Percentiles rank a stretch among this genome's conserved stretches.
Evolutionary conservation across 30 jellyfish, hydroid and myxozoan species (phyloP).

Genomic region (Clytia hemisphaerica): DNA sequence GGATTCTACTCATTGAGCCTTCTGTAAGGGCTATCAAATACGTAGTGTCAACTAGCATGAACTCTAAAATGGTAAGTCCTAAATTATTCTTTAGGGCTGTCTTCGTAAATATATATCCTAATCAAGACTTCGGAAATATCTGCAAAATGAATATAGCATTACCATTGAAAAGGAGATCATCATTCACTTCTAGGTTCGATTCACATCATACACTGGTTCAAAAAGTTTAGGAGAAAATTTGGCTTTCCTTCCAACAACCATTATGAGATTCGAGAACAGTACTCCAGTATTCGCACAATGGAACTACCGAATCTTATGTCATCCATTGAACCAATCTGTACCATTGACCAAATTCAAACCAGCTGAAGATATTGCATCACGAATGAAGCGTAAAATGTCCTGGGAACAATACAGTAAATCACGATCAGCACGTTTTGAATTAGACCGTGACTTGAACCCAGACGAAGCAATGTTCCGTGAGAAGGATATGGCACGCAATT

Average conservation of each 20-base stretch:
- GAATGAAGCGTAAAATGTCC: constrained; percentile 47
- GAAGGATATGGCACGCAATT: constrained; percentile 12
- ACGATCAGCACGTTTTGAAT: constrained; percentile 71
- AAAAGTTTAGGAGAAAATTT: constrained; percentile 66
- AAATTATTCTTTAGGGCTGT: no score
- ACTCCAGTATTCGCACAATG: constrained; percentile 83
- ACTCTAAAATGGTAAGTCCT: no score
- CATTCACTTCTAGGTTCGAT: constrained; percentile 8
- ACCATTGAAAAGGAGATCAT: no score
- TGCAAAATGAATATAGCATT: no score
- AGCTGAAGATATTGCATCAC: constrained; percentile 70
- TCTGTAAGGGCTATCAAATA: no score
- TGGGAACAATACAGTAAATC: constrained; percentile 36
- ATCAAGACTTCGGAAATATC: no score
- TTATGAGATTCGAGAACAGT: constrained; percentile 38
- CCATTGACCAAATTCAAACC: constrained; percentile 51
- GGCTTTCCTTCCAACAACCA: constrained; percentile 85
- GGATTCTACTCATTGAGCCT: no score
- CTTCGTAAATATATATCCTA: no score
- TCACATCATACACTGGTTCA: constrained; percentile 76
- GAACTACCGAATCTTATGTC: constrained; percentile 90
- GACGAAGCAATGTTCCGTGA: background rate
- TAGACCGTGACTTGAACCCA: constrained; percentile 41
- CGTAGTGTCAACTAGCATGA: no score
- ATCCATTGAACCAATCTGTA: constrained; percentile 55